Evolutionary conservation across 2,888 invertebrate species (phyloP), one percentile per base, ranked within the genome.

Genomic region (Tromatobia lineatoria): DNA sequence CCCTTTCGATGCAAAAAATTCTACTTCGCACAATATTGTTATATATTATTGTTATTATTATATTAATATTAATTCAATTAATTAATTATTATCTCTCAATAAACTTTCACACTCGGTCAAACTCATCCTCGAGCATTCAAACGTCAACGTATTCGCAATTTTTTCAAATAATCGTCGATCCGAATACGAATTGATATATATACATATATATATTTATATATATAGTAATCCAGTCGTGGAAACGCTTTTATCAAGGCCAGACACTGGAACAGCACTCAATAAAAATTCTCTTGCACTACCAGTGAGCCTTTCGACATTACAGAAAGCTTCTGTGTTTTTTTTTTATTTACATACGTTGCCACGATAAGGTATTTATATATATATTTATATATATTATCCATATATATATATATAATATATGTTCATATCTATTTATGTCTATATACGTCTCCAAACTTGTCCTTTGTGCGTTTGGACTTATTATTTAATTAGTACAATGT

Each of bases 391-490:
- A 57, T 71, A 70, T 73, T 82, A 75, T 79, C 57, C 82, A 85
- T 69, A 80, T 80, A 59, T 76, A 67, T 77, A 80, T 82, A 73
- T 77, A 79, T 83, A 85, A 76, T 77, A 80, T 83, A 73, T 82
- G 76, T 85, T 71, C 80, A 83, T 86, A 85, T 81, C 82, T 79
- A 85, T 85, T 83, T 83, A 77, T 80, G 67, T 85, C 82, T 80
- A 86, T 87, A 85, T 87, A 85, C 82, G 84, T 86, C 89, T 89
- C 92, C 91, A 93, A 93, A 93, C 92, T 88, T 89, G 90, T 90
- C 90, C 89, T 91, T 93, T 93, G 93, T 93, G 93, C 93, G 92
- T 92, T 93, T 93, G 92, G 93, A 93, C 93, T 91, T 92, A 88
- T 84, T 15, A 86, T 78, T 79, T 90, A 89, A 87, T 90, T 89